Base-by-base conservation (phyloP, 2,888 invertebrate species). In the Celastrina argiolus region DNA sequence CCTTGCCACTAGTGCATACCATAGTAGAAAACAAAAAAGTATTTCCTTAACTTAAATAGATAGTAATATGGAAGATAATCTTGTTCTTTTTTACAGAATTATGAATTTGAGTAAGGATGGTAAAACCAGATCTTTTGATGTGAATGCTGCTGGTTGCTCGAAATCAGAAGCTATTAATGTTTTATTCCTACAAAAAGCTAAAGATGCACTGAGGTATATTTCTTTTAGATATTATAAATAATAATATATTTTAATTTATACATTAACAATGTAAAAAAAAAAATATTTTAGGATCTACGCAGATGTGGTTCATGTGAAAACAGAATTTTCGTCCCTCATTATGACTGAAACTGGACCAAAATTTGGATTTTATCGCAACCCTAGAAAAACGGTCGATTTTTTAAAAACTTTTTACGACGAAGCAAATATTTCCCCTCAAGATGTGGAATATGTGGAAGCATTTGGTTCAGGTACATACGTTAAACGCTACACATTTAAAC, bases 401-500 rank as follows among this genome's bases (percentile, higher is more conserved):
- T 74, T 94, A 0, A 82, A 83, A 2, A 90, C 92, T 42, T 93
- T 94, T 71, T 94, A 94, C 71, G 74, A 89, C 5, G 93, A 94
- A 76, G 93, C 94, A 18, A 85, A 92, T 31, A 78, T 97, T 12
- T 88, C 94, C 63, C 96, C 97, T 0, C 79, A 85, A 7, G 84
- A 88, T 0, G 92, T 98, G 8, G 93, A 94, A 70, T 98, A 94
- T 78, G 92, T 98, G 2, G 98, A 98, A 86, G 96, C 97, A 41
- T 96, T 96, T 75, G 95, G 96, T 69, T 95, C 95, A 69, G 96
- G 96, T 88, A 75, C 70, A 31, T 31, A 31, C 5, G 31, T 31
- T 31, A 31, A 31, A 6, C 5, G 7, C 6, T 31, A 7, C 3
- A 31, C 5, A 31, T 31, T 5, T 31, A 31, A 31, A 6, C 7